These are phyloP conservation scores for Jordanella pulchra DNA, from an alignment of 2,797 vertebrate genomes.

Conservation along the genomic window DNA sequence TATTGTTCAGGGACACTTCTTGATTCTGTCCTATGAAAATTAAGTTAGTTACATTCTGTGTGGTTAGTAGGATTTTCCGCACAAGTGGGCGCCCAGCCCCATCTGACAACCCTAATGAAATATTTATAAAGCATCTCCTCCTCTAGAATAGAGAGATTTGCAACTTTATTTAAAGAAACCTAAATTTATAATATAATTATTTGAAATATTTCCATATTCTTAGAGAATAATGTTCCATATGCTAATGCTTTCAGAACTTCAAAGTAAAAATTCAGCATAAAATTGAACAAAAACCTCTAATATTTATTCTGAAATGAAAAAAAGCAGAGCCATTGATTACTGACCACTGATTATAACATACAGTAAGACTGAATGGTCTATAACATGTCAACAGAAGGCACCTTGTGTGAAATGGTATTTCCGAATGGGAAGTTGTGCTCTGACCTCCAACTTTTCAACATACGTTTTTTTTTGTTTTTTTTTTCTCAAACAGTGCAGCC, in stretches of 20 bases:
- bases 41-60: neutral
- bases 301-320: neutral
- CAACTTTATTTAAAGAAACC: neutral
- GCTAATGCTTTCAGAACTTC: neutral
- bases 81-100: constrained; percentile 6
- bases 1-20: neutral
- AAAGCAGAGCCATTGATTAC: constrained; percentile 14
- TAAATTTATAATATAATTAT: neutral
- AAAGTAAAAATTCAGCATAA: neutral
- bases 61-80: constrained; percentile 2
- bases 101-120: constrained; percentile 10
- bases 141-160: neutral
- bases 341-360: constrained; percentile 33
- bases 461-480: constrained; percentile 32
- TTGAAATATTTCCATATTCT: no score
- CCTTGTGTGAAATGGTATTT: constrained; percentile 40
- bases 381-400: constrained; percentile 61
- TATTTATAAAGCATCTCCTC: constrained; percentile 14
- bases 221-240: neutral
- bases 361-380: constrained; percentile 29
- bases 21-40: neutral
- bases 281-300: neutral
- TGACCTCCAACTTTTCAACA: constrained; percentile 56
- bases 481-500: constrained; percentile 54
- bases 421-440: constrained; percentile 58